These are phyloP conservation scores for Cuculus canorus DNA, from an alignment of 2,797 vertebrate genomes.

Conservation along the genomic window DNA sequence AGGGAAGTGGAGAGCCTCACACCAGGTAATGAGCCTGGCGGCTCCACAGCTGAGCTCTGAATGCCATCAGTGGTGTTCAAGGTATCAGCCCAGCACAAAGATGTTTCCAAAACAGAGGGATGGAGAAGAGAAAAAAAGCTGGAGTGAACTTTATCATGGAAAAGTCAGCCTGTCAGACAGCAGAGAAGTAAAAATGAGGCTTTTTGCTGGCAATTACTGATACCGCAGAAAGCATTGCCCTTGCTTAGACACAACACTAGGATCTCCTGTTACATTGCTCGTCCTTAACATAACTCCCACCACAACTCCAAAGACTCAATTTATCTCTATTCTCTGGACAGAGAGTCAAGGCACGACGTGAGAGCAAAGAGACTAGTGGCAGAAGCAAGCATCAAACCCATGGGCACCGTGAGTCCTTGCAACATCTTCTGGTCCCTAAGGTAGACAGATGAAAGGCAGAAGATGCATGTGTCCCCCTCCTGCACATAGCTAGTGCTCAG, in stretches of 20 bases:
- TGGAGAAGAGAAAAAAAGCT: neutral
- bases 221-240: neutral
- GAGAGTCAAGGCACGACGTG: fast-evolving
- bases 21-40: fast-evolving
- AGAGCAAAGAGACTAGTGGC: neutral
- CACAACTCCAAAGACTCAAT: neutral
- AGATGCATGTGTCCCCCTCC: fast-evolving
- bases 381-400: neutral
- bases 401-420: neutral
- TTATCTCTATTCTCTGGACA: neutral
- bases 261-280: neutral
- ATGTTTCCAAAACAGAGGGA: neutral
- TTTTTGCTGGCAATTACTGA: neutral
- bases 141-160: neutral
- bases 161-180: neutral
- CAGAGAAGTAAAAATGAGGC: neutral
- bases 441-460: neutral
- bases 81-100: neutral
- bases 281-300: neutral
- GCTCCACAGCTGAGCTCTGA: neutral
- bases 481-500: neutral
- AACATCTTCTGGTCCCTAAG: neutral
- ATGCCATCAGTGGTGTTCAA: neutral
- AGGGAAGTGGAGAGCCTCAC: neutral
- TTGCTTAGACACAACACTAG: neutral